Conservation (phyloP, 2,797 vertebrate species). For the Mus spretus region DNA sequence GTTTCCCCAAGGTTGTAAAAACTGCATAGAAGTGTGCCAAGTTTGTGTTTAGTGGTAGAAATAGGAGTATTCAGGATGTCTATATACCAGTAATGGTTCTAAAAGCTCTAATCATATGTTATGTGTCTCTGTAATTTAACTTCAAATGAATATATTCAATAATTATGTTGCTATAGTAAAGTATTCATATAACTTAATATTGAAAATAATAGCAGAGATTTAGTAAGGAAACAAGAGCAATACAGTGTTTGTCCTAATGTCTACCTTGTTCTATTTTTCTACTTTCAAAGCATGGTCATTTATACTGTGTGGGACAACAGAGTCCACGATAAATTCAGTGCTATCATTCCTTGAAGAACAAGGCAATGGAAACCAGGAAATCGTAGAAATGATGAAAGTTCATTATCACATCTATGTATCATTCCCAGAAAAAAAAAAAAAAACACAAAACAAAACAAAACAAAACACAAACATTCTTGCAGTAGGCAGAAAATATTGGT, state of each 20-base stretch:
- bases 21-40: not conserved
- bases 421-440: not conserved
- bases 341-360: not conserved
- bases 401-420: not conserved
- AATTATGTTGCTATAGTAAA: not conserved
- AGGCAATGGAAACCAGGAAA: not conserved
- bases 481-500: not conserved
- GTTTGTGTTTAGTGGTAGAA: not conserved
- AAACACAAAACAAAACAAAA: too few species aligned
- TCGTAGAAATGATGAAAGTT: not conserved
- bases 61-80: not conserved
- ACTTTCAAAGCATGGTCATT: not conserved
- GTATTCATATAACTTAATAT: not conserved
- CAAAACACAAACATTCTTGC: not conserved
- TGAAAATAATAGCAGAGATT: not conserved
- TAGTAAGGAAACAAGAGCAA: not conserved
- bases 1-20: not conserved
- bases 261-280: not conserved
- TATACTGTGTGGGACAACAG: not conserved
- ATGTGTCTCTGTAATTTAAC: not conserved
- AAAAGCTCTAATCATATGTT: not conserved
- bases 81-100: not conserved
- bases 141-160: not conserved
- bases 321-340: not conserved
- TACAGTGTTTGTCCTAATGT: not conserved